These are phyloP conservation scores for Lagorchestes hirsutus DNA, from an alignment of 2,797 vertebrate species.

Conservation along the genomic window DNA sequence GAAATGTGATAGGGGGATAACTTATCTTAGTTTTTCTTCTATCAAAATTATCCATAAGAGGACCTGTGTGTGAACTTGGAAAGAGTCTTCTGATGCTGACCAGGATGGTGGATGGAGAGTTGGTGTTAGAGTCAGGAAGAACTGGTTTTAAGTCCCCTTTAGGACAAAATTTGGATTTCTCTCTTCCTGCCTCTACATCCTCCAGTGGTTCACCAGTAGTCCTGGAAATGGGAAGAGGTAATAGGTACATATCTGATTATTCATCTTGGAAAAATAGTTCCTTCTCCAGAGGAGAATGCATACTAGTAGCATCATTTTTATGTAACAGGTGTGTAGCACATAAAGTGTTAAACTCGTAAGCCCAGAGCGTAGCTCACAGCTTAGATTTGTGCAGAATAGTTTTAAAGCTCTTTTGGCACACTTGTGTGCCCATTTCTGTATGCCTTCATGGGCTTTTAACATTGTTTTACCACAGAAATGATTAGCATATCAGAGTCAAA, in stretches of 20 bases:
- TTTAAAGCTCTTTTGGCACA: not conserved
- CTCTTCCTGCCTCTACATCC: not conserved
- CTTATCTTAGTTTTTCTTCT: not conserved
- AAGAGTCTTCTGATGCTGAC: not conserved
- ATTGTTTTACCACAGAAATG: conserved; percentile 65
- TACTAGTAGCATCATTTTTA: not conserved
- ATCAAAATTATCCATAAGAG: not conserved
- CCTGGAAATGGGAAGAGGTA: not conserved
- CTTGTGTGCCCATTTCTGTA: not conserved
- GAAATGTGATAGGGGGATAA: not conserved
- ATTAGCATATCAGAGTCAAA: conserved; percentile 52
- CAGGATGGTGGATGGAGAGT: not conserved
- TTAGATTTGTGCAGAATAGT: not conserved
- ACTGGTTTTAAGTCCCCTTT: not conserved
- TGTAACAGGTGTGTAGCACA: not conserved
- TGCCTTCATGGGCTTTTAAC: not conserved
- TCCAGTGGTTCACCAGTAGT: not conserved
- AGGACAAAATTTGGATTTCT: not conserved
- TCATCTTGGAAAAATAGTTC: not conserved
- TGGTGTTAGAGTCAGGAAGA: not conserved
- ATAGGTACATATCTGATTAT: not conserved
- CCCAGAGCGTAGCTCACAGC: not conserved
- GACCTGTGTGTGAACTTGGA: not conserved
- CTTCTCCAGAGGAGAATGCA: not conserved
- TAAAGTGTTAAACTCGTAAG: not conserved